Evolutionary conservation across 2,888 invertebrate genomes (phyloP), one percentile per base, ranked within the genome.

Genomic region (Temnothorax rugatulus): DNA sequence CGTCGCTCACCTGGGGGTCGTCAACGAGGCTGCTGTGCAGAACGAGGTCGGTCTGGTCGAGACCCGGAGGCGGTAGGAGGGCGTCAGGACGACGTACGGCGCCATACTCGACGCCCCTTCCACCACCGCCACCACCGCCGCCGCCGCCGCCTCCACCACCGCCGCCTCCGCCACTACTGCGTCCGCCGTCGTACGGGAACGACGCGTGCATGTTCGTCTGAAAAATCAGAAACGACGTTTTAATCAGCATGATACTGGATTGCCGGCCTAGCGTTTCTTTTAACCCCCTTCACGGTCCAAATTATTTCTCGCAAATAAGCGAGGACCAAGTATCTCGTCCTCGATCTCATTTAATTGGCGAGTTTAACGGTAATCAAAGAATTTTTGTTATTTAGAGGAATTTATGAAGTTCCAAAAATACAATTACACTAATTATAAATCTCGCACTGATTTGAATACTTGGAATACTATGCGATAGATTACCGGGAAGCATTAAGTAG

Each of bases 151-250:
- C 92, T 61, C 93, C 93, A 5, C 92, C 94, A 44, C 94, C 93
- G 18, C 95, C 95, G 76, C 93, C 93, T 0, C 93, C 93, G 63
- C 93, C 93, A 75, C 95, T 93, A 82, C 94, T 94, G 71, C 95
- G 94, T 82, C 95, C 94, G 86, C 95, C 93, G 90, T 95, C 95
- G 91, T 95, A 95, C 25, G 95, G 95, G 93, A 95, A 95, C 84
- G 95, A 95, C 84, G 95, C 95, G 92, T 95, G 95, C 95, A 95
- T 95, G 89, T 95, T 95, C 89, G 95, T 95, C 95, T 95, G 94
- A 76, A 94, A 94, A 94, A 94, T 44, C 86, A 75, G 85, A 71
- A 79, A 38, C 21, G 29, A 77, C n/a, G 57, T 69, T 68, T 44
- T 44, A 38, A 68, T 76, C 68, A 76, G 25, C 25, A 21, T 11